These are phyloP conservation scores for Phrynocephalus versicolor DNA, from an alignment of 2,113 vertebrate genomes.

Conservation along the genomic window DNA sequence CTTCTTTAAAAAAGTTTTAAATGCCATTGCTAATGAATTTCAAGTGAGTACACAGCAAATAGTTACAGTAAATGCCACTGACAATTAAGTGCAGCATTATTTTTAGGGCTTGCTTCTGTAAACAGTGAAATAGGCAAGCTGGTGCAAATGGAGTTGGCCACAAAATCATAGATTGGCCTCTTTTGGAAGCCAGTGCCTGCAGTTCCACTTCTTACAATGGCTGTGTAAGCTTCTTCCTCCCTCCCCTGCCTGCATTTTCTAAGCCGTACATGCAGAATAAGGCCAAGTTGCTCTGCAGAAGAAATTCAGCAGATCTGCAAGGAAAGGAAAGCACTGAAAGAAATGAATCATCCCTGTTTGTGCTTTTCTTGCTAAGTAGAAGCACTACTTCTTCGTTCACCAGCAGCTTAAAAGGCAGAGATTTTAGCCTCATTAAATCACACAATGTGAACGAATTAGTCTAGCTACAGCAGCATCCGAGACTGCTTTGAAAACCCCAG, in stretches of 20 bases:
- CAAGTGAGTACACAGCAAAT: too few relatives aligned
- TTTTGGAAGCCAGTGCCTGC: constrained; percentile 37
- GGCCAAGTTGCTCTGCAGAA: constrained; percentile 42
- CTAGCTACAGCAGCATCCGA: constrained; percentile 32
- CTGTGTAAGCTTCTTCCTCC: neutral
- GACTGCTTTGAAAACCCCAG: constrained; percentile 43
- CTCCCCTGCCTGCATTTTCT: neutral
- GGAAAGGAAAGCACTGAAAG: constrained; percentile 34
- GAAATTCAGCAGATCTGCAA: constrained; percentile 32
- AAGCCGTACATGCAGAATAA: constrained; percentile 24
- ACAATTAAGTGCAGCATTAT: neutral
- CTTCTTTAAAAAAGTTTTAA: too few relatives aligned
- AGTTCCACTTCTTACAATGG: rapidly evolving
- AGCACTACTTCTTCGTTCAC: constrained; percentile 52
- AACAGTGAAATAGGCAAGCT: constrained; percentile 1
- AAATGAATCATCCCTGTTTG: constrained; percentile 47
- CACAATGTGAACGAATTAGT: constrained; percentile 34
- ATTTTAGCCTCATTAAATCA: constrained; percentile 49
- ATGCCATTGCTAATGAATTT: too few relatives aligned
- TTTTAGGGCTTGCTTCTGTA: constrained; percentile 23
- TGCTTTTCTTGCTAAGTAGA: constrained; percentile 45
- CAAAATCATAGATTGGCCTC: constrained; percentile 14
- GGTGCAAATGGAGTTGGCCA: neutral
- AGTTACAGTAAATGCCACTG: too few relatives aligned
- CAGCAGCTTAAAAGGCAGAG: constrained; percentile 42